Evolutionary conservation across 1,140 invertebrate species (phyloP), one percentile per base, ranked within the genome.

Genomic region (Drosophila nannoptera): DNA sequence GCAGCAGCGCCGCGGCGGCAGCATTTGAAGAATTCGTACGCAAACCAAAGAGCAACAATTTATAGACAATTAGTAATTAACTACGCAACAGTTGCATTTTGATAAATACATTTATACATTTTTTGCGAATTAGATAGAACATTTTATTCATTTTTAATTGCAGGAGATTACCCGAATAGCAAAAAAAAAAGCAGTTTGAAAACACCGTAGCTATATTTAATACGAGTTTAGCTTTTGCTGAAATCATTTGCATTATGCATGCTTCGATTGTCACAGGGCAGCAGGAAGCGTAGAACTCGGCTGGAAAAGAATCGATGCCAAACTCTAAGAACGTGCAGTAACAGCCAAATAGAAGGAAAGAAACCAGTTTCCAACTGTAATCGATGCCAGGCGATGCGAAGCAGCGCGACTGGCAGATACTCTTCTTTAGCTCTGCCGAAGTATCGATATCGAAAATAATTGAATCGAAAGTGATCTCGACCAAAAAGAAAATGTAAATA

Each of bases 341-440:
- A 42, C 43, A 36, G 45, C 43, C 43, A 49, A 48, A 59, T 56
- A 50, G 55, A 69, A 62, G 45, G 16, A 43, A 59, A 46, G 62
- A 83, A 83, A 83, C 78, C 78, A 84, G 78, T 83, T 83, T 56
- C 32, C 49, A 64, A 69, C 53, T 84, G 80, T 80, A 69, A 43
- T 68, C 73, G 48, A 70, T 68, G 35, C 36, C n/a, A 52, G 14
- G 35, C 32, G 48, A 50, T 50, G n/a, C 32, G 48, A 32, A 32
- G 7, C n/a, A 33, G 60, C 52, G 56, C 0, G 9, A 46, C 22
- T n/a, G 11, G 3, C 7, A 46, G 0, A 29, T 46, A 46, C 45
- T 9, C 45, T 46, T 16, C 5, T 40, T 40, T 11, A 11, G 11
- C 38, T 40, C 36, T 38, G 4, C 8, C 8, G 36, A 9, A 38